phyloP scores from a whole-genome alignment of 2,797 vertebrate genomes.

The Psittacula derbiana region DNA sequence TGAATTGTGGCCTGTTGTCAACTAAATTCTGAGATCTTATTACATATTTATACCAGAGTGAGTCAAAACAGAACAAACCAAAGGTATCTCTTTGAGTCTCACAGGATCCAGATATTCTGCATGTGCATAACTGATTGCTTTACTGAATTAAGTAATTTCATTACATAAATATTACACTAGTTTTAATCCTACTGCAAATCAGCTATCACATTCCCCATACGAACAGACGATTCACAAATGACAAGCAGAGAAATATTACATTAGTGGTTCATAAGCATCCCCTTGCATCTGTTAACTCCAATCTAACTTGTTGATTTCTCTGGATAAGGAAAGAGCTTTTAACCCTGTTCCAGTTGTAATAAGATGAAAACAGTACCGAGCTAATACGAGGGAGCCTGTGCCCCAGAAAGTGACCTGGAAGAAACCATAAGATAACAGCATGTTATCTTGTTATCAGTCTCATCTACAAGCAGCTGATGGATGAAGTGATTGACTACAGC shows the following conservation, averaged over 20 bases:
- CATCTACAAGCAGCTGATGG: background rate
- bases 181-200: background rate
- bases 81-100: background rate
- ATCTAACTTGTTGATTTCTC: background rate
- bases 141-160: background rate
- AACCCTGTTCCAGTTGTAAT: background rate
- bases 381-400: rapidly evolving
- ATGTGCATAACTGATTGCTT: background rate
- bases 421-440: background rate
- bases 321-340: background rate
- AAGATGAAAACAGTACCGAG: background rate
- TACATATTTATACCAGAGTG: background rate
- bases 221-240: background rate
- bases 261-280: background rate
- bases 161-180: background rate
- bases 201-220: rapidly evolving
- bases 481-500: background rate
- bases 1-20: background rate
- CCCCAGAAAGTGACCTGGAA: background rate
- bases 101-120: background rate
- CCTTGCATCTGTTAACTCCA: background rate
- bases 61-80: background rate
- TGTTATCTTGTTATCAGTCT: background rate
- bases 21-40: background rate
- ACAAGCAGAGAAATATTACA: background rate